Conservation (phyloP, 2,888 invertebrate species). For the Gisinianus flammeolus region DNA sequence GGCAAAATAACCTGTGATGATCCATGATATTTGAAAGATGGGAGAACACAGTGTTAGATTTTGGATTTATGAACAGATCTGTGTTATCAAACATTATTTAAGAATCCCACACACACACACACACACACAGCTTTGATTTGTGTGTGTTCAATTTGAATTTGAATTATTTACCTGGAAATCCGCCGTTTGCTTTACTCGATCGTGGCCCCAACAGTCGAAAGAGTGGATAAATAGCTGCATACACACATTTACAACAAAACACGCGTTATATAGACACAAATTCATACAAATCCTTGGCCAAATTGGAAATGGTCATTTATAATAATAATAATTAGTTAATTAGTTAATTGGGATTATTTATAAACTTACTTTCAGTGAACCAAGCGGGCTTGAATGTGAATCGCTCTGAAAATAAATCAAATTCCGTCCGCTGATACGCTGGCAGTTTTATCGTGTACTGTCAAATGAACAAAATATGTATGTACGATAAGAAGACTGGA, state of each 20-base stretch:
- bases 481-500: background rate
- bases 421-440: conserved; percentile 54
- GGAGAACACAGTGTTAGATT: background rate
- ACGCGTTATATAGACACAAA: background rate
- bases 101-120: too few species aligned
- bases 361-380: conserved; percentile 70
- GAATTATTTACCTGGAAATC: conserved; percentile 68
- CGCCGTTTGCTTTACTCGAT: conserved; percentile 65
- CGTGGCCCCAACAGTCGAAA: conserved; percentile 74
- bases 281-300: too few species aligned
- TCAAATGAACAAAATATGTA: conserved; percentile 8
- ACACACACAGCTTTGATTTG: too few species aligned
- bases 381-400: conserved; percentile 63
- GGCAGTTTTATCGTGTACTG: conserved; percentile 55
- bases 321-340: too few species aligned
- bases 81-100: too few species aligned
- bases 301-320: background rate
- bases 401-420: conserved; percentile 54
- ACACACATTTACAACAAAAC: too few species aligned
- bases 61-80: too few species aligned
- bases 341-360: conserved; percentile 71
- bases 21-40: too few species aligned
- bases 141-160: background rate
- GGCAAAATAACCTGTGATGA: conserved; percentile 58
- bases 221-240: conserved; percentile 67